phyloP scores from a whole-genome alignment of 2,113 vertebrate genomes.

The Thamnophis sirtalis region DNA sequence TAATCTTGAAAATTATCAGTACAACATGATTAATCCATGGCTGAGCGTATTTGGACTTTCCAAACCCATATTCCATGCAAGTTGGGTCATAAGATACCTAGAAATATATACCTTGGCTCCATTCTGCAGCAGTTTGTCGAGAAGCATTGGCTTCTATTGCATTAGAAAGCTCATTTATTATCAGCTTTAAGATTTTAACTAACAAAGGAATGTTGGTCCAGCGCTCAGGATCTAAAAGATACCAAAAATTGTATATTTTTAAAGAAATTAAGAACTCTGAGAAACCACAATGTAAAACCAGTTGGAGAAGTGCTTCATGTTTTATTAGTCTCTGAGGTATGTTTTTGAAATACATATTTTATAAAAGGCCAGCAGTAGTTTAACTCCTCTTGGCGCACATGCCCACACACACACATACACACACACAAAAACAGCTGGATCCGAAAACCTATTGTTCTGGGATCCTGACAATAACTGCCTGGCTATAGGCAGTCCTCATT shows the following conservation, averaged over 20 bases:
- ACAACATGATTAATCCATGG: background rate
- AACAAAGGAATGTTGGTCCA: conserved; percentile 98
- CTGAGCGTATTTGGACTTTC: background rate
- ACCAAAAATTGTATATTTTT: background rate
- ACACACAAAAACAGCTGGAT: background rate
- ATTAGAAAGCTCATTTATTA: conserved; percentile 93
- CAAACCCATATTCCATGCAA: background rate
- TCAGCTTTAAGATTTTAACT: conserved; percentile 94
- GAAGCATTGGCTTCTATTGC: conserved; percentile 91
- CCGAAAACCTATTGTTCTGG: background rate
- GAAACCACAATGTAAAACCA: background rate
- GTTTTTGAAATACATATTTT: background rate
- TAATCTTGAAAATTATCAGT: background rate
- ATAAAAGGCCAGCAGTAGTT: background rate
- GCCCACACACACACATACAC: background rate
- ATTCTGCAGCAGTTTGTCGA: conserved; percentile 81
- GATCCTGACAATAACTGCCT: background rate
- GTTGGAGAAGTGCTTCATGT: background rate
- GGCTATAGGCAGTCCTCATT: background rate
- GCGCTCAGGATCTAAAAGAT: conserved; percentile 84
- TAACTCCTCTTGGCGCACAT: background rate
- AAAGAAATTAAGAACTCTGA: background rate
- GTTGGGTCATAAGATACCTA: background rate
- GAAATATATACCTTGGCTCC: conserved; percentile 80
- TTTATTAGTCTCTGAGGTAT: background rate